Base-by-base conservation (phyloP, 2,797 vertebrate genomes). In the Lates japonicus region DNA sequence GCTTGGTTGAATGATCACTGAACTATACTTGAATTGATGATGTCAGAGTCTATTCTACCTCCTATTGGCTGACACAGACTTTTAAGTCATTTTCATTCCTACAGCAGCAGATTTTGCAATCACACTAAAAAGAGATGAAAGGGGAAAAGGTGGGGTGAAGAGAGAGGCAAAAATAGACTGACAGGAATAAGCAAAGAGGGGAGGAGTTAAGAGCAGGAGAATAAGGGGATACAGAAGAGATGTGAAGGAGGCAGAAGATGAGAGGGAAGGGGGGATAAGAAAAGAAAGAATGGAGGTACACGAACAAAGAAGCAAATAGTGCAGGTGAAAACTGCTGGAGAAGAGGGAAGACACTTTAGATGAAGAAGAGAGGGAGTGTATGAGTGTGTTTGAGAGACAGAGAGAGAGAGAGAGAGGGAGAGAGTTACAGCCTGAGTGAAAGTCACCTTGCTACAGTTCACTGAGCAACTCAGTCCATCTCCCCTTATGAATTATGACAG, bases 401-500 rank as follows among this genome's bases (percentile, higher is more conserved):
- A 66, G 48, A 44, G 39, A 64, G 57, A 39, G 46, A 35, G 48
- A 29, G 60, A 64, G 57, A 39, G 46, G 29, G 48, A 29, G 60
- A 66, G 68, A 35, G 81, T 49, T 68, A 70, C 54, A 85, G 68
- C 77, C 52, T 2, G 81, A 85, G 81, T 87, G 69, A 94, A 95
- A 94, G 95, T 95, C 95, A 95, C 95, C 95, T 95, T 95, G 93
- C 60, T 80, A 85, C 85, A 87, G 59, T 75, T 84, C 84, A 73
- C 74, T 59, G 74, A 93, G 92, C 87, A 71, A 88, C 90, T 92
- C 90, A 49, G 88, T 87, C 83, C 70, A 64, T 93, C 90, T 85
- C 72, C 78, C 39, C 87, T 94, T 88, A 95, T 95, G 90, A 94
- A 94, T 94, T 92, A 94, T 94, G 92, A 94, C 93, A 93, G 89